Base-by-base conservation (phyloP, 2,797 vertebrate genomes). In the Smutsia gigantea region DNA sequence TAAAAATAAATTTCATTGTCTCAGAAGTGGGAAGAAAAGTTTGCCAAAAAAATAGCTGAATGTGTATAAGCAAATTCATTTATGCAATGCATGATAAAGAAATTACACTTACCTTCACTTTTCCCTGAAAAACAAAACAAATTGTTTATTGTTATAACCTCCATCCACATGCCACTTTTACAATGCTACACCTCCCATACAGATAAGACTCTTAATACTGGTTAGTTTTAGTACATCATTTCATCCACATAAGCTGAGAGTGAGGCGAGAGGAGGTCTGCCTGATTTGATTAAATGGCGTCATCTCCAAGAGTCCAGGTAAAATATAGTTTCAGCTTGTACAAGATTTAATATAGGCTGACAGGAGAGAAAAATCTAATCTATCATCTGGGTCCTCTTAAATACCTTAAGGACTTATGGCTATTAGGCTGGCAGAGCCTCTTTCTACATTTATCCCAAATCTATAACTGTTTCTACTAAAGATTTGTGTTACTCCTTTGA, bases 51-150 rank as follows among this genome's bases (percentile, higher is more conserved):
- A 92, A 51, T 39, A 84, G 42, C 9, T 81, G 27, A 72, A 89
- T 86, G 14, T 86, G 14, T 49, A 42, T 81, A 85, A 85, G 23
- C 39, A 97, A 87, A 94, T 82, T 42, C 15, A 29, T 46, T 4
- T 61, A 53, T 13, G 31, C 51, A 66, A 87, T 29, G 10, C 42
- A 79, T 68, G 64, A 96, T 68, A 69, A 96, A 93, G 46, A 97
- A 79, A 68, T 49, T 89, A 34, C 27, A 93, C 98, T 96, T 96
- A 99, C 99, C 99, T 96, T 99, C 98, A 90, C 84, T 97, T 98
- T 98, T 98, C 94, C 98, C 97, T 98, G 90, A 92, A 98, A 97
- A 97, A 95, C 69, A 88, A 97, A 97, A 95, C 51, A 95, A 93
- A 97, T 95, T 25, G 18, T 84, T 74, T 31, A 95, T 97, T 83